A percentile compares a stretch with the other conserved stretches of the same genome.
phyloP scores from a whole-genome alignment of 2,888 invertebrate genomes.

The Drosophila multiciliata region DNA sequence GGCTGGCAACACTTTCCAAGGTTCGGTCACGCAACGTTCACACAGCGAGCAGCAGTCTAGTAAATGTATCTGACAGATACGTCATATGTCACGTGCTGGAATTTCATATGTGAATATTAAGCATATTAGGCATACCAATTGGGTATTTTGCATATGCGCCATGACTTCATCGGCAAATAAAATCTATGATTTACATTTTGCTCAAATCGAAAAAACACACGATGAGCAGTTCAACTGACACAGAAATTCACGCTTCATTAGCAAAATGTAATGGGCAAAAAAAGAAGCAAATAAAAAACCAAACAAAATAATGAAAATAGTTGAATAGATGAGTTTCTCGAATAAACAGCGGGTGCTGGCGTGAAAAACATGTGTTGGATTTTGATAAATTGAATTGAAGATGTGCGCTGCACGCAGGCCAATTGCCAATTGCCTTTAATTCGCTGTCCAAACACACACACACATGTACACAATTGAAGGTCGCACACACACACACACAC shows the following conservation, averaged over 20 bases:
- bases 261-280: slow-evolving; percentile 43
- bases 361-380: slow-evolving; percentile 66
- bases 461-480: slow-evolving; percentile 13
- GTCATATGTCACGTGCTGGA: slow-evolving; percentile 68
- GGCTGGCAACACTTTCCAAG: slow-evolving; percentile 69
- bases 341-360: slow-evolving; percentile 22
- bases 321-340: slow-evolving; percentile 21
- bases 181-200: slow-evolving; percentile 2
- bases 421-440: slow-evolving; percentile 55
- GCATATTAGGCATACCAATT: slow-evolving; percentile 7
- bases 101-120: slow-evolving; percentile 57
- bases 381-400: slow-evolving; percentile 69
- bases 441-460: slow-evolving; percentile 55
- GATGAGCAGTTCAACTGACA: slow-evolving; percentile 39
- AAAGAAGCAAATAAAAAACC: slow-evolving; percentile 25
- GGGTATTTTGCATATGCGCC: slow-evolving; percentile 13
- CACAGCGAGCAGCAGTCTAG: slow-evolving; percentile 28
- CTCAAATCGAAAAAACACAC: slow-evolving; percentile 10
- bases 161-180: slow-evolving; percentile 68
- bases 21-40: slow-evolving; percentile 63
- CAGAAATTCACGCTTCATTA: slow-evolving; percentile 72
- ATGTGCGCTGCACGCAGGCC: slow-evolving; percentile 16
- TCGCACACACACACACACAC: slow-evolving; percentile 31
- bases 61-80: slow-evolving; percentile 55
- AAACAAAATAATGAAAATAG: slow-evolving; percentile 23